Evolutionary conservation across 2,113 vertebrate genomes (phyloP), one percentile per base, ranked within the genome.

Genomic region (Neodontobutis hainanensis): DNA sequence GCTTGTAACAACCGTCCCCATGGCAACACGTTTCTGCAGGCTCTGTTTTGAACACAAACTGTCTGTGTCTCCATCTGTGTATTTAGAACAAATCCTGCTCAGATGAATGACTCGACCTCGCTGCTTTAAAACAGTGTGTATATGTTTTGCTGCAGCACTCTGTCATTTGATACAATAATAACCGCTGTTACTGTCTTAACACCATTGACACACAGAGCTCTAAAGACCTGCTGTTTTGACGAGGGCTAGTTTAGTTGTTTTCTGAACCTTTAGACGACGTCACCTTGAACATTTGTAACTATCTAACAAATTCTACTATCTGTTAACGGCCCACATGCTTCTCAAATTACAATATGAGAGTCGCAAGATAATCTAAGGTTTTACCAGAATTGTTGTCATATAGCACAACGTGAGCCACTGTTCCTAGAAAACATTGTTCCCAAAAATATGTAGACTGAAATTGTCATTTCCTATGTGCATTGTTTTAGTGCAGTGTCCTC

Each of bases 1-100:
- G 76, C 70, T 83, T 76, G 65, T 85, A 87, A 87, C 89, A 87
- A 77, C 86, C 48, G 52, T 89, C 72, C 48, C 89, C 83, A 89
- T 90, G 83, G 75, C 56, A 83, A 89, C 81, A 8, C 60, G 47
- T 82, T 78, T 78, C 78, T 8, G 71, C 59, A 61, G 77, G 74
- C 85, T 77, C 69, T 87, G 87, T 88, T 85, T 82, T 80, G 70
- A 87, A 82, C 75, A 88, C 80, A 85, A 70, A 71, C 77, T 64
- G 34, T 35, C 68, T 73, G 70, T 82, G 32, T 53, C 77, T 84
- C 80, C 76, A 72, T 84, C 85, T 81, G 75, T 72, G 44, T 46
- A 8, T 61, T 61, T 61, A 46, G 45, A 75, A 59, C 67, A 72
- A 76, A 80, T 56, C 14, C 38, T 14, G 35, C 55, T 16, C 36